Evolutionary conservation across 30 jellyfish, hydroid and myxozoan genomes (phyloP), one percentile per base, ranked within the genome.

Genomic region (Cassiopea andromeda): DNA sequence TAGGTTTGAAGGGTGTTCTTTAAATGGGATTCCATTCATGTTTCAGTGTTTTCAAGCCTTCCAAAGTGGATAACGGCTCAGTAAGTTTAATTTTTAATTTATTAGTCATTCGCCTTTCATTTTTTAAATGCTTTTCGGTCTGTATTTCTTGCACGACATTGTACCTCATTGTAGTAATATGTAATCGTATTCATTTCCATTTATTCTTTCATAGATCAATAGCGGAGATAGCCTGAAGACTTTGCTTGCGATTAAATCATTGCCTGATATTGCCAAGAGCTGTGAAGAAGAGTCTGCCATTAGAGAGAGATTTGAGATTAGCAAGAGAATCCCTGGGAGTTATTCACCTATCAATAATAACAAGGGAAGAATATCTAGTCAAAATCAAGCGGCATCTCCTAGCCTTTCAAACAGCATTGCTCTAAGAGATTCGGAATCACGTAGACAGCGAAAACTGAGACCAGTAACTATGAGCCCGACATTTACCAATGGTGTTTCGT

Each of bases 391-490:
- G 19, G 19, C 68, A 4, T 71, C 91, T 7, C 54, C 75, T 44
- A 78, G 70, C 60, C 16, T 46, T 44, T 43, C 48, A 27, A 83
- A 61, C 84, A 66, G 57, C 19, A 74, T 70, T 16, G 75, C 70
- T 15, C 44, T 83, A 14, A 59, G 91, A 73, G 91, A 83, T 27
- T 27, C 83, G 60, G 80, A 43, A 5, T 48, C 61, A 17, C 58
- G 61, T 0, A 82, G 47, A 7, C 78, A 78, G 85, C 48, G 46
- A 48, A 87, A 87, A 27, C 90, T 84, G 48, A 48, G 86, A 54
- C 94, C 94, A 48, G 77, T 87, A n/a, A 77, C 94, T 17, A 71
- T 87, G 19, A 80, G 81, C 71, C 90, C 94, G 74, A 68, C 90
- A 16, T 87, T 87, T 69, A 78, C 90, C 16, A 66, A 60, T 48